Conservation (phyloP, 2,113 vertebrate genomes). For the Phalacrocorax carbo region DNA sequence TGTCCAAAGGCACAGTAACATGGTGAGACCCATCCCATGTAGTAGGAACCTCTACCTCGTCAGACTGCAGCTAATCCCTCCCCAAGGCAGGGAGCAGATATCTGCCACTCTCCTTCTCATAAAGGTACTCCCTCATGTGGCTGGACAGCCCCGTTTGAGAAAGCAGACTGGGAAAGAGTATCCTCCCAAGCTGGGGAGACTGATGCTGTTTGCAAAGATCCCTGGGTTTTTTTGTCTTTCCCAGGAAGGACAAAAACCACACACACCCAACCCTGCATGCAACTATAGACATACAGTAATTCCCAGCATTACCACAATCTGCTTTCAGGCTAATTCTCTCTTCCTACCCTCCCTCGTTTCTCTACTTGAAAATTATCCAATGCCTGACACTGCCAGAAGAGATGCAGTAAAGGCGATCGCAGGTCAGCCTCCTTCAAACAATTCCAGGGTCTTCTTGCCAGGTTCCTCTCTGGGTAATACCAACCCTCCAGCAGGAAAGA, state of each 20-base stretch:
- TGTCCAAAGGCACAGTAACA: background rate
- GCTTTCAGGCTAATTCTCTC: background rate
- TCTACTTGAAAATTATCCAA: slow-evolving; percentile 1
- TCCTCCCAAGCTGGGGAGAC: background rate
- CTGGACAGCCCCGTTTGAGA: background rate
- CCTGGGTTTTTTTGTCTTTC: background rate
- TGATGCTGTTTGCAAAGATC: background rate
- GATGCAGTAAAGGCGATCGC: background rate
- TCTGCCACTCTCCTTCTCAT: fast-evolving
- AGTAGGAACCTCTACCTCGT: background rate
- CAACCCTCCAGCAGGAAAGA: background rate
- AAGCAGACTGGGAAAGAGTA: background rate
- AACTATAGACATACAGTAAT: background rate
- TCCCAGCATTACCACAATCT: background rate
- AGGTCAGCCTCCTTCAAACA: slow-evolving; percentile 31
- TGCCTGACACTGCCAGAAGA: slow-evolving; percentile 26
- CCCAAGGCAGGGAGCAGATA: background rate
- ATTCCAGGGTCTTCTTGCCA: slow-evolving; percentile 8
- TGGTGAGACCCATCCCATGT: background rate
- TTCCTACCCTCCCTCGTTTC: background rate
- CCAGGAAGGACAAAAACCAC: background rate
- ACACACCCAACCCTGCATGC: background rate
- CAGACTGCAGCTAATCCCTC: background rate
- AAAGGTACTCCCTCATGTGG: background rate
- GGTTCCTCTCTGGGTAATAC: background rate